Evolutionary conservation across 2,797 vertebrate genomes (phyloP).

Genomic region (Enteromius unitaeniatus): DNA sequence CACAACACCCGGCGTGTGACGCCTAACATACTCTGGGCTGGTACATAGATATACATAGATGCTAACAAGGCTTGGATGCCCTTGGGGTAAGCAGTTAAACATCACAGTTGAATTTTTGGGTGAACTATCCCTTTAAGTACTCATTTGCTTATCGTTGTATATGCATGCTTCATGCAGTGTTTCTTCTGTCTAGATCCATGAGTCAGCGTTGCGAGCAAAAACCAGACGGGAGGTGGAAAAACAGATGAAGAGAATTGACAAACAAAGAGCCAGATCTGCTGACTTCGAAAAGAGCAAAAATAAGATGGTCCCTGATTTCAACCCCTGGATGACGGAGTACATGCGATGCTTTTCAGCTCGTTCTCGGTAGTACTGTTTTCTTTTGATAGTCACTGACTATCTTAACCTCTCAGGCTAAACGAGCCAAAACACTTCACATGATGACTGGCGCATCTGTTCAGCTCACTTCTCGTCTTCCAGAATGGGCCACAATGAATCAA

Average conservation of each 20-base stretch:
- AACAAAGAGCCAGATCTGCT: conserved; percentile 79
- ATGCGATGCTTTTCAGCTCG: conserved; percentile 94
- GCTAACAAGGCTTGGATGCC: too few species aligned
- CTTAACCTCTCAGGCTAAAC: conserved; percentile 36
- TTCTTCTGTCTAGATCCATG: conserved; percentile 83
- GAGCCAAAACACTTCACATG: conserved; percentile 9
- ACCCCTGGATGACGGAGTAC: conserved; percentile 96
- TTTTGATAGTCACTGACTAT: background rate
- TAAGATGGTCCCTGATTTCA: conserved; percentile 79
- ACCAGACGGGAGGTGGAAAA: conserved; percentile 88
- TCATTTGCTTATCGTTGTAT: background rate
- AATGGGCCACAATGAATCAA: conserved; percentile 11
- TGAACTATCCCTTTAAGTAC: background rate
- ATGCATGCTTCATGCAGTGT: conserved; percentile 12
- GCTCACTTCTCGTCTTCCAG: conserved; percentile 24
- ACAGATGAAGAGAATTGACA: conserved; percentile 78
- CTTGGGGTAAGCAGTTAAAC: background rate
- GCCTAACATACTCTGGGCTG: too few species aligned
- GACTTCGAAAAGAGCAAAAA: conserved; percentile 74
- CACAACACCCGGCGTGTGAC: too few species aligned
- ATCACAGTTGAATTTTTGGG: background rate
- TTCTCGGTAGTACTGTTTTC: conserved; percentile 74
- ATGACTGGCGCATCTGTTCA: background rate
- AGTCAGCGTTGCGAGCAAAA: conserved; percentile 91
- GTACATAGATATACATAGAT: too few species aligned